Conservation (phyloP, 2,113 vertebrate species). For the Cichladusa arquata region DNA sequence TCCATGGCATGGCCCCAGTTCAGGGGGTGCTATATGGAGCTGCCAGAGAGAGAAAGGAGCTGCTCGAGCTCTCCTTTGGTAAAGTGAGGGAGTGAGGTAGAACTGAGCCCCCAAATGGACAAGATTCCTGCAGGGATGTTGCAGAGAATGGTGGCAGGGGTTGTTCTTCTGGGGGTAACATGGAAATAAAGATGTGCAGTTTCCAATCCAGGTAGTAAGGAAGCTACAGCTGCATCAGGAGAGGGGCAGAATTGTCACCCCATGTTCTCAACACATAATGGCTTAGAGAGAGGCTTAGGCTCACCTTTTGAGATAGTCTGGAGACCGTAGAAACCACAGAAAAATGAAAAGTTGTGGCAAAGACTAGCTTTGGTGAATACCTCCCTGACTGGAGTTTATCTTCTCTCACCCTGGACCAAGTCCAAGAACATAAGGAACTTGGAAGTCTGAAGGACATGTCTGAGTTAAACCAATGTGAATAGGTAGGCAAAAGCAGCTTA, state of each 20-base stretch:
- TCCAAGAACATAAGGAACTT: neutral
- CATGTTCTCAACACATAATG: accelerated
- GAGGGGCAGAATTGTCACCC: neutral
- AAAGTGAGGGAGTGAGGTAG: neutral
- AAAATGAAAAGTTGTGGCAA: neutral
- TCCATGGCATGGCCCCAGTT: neutral
- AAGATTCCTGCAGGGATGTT: neutral
- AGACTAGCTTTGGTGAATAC: neutral
- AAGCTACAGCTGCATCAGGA: neutral
- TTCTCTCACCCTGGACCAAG: neutral
- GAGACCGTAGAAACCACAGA: neutral
- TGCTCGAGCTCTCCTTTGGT: neutral
- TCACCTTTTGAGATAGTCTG: neutral
- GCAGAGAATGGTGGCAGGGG: neutral
- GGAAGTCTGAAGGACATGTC: neutral
- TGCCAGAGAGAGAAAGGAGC: neutral
- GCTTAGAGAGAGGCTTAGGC: neutral
- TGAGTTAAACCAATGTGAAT: neutral
- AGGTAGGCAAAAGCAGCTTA: neutral
- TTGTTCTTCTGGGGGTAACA: neutral
- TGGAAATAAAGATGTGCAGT: neutral
- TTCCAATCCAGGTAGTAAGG: neutral
- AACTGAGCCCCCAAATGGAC: neutral
- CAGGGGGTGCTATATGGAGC: neutral
- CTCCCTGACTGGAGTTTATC: neutral